Evolutionary conservation across 2,113 vertebrate species (phyloP).

Genomic region (Sander vitreus): DNA sequence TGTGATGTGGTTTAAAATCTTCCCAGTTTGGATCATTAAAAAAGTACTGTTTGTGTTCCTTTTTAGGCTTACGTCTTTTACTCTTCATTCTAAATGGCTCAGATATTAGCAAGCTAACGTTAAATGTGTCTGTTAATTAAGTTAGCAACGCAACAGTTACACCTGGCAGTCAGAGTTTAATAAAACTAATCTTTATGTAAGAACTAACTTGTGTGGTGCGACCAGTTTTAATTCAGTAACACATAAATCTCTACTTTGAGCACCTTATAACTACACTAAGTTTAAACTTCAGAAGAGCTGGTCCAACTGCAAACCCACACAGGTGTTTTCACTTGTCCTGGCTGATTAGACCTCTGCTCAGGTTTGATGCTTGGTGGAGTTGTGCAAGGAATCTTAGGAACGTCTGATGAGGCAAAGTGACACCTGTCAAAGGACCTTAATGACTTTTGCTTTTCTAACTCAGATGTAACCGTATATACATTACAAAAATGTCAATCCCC

Average conservation of each 20-base stretch:
- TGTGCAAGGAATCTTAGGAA: background rate
- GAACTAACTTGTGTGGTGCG: background rate
- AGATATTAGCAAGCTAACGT: background rate
- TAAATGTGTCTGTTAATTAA: background rate
- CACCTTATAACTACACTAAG: background rate
- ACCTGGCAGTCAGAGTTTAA: background rate
- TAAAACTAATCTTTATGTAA: background rate
- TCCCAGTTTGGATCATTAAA: background rate
- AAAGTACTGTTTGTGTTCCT: background rate
- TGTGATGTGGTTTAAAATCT: background rate
- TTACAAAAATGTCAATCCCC: background rate
- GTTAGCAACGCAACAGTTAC: background rate
- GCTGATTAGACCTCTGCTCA: conserved; percentile 6
- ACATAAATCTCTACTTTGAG: background rate
- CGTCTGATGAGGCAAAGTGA: background rate
- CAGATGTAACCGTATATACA: background rate
- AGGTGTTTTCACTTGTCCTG: background rate
- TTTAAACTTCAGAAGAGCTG: background rate
- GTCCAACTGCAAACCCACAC: background rate
- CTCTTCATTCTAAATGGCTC: background rate
- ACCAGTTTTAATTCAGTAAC: background rate
- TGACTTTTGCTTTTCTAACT: background rate
- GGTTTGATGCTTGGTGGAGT: background rate
- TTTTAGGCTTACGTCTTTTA: background rate
- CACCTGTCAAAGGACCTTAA: background rate